phyloP scores from a whole-genome alignment of 1,140 invertebrate genomes.

The Formica exsecta region DNA sequence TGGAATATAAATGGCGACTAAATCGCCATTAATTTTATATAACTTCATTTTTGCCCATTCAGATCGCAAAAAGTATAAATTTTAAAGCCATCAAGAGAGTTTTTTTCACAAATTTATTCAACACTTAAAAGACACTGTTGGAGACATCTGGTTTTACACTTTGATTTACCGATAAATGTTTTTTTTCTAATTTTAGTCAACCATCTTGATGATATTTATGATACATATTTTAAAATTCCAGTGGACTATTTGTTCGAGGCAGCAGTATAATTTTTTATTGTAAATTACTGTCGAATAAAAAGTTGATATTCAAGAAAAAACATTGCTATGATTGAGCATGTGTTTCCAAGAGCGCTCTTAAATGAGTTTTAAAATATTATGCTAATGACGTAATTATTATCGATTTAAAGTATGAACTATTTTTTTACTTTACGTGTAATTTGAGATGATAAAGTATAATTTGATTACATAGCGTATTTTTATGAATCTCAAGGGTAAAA shows the following conservation, averaged over 20 bases:
- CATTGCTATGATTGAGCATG: slow-evolving; percentile 13
- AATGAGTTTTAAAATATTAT: not conserved
- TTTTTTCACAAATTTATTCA: not conserved
- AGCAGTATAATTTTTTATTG: slow-evolving; percentile 17
- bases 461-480: not conserved
- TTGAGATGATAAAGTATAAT: not conserved
- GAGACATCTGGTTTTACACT: not conserved
- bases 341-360: not conserved
- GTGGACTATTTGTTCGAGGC: not conserved
- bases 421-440: slow-evolving; percentile 15
- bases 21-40: not conserved
- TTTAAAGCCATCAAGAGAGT: too few species aligned
- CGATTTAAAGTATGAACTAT: slow-evolving; percentile 6
- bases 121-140: too few species aligned
- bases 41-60: not conserved
- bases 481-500: not conserved
- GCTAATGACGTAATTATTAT: not conserved
- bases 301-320: not conserved
- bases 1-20: not conserved
- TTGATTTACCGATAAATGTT: not conserved
- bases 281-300: not conserved
- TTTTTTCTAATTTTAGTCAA: not conserved
- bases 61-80: not conserved
- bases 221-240: slow-evolving; percentile 21
- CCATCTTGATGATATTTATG: not conserved